phyloP scores from a whole-genome alignment of 2,888 invertebrate genomes.

The Drosophila helvetica region DNA sequence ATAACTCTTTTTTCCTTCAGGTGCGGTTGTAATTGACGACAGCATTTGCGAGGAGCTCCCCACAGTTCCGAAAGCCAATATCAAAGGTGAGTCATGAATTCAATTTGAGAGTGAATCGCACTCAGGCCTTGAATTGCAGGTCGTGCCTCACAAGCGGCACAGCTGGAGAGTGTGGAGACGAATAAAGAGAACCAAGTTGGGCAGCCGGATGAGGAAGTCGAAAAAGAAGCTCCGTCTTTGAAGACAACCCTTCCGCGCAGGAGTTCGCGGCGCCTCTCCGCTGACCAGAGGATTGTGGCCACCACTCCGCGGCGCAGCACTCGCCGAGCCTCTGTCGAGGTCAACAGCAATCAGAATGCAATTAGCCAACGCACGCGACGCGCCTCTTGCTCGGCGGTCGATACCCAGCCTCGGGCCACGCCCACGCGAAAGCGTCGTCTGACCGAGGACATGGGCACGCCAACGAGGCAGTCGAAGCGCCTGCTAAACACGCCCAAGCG shows the following conservation, averaged over 20 bases:
- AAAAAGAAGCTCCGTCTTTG: slow-evolving; percentile 10
- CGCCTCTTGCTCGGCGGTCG: slow-evolving; percentile 50
- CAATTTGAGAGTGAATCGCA: background rate
- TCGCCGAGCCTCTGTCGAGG: slow-evolving; percentile 49
- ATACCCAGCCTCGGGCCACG: slow-evolving; percentile 25
- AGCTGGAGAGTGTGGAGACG: background rate
- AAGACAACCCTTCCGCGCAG: slow-evolving; percentile 38
- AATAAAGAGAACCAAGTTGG: background rate
- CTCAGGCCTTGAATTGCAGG: background rate
- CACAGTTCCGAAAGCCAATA: background rate
- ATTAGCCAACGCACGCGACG: slow-evolving; percentile 42
- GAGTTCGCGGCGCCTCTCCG: slow-evolving; percentile 38
- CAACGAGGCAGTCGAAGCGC: slow-evolving; percentile 51
- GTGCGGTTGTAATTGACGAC: slow-evolving; percentile 44
- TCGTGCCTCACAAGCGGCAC: too few species aligned
- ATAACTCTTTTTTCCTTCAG: background rate
- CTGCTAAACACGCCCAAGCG: slow-evolving; percentile 55
- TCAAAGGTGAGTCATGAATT: slow-evolving; percentile 31
- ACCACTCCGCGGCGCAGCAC: slow-evolving; percentile 49
- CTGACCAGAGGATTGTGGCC: slow-evolving; percentile 26
- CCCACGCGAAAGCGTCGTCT: slow-evolving; percentile 53
- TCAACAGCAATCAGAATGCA: slow-evolving; percentile 7
- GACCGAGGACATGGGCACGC: slow-evolving; percentile 49
- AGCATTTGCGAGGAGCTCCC: slow-evolving; percentile 55
- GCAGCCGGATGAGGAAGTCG: background rate